Conservation (phyloP, 1,140 invertebrate genomes). For the Arion vulgaris region DNA sequence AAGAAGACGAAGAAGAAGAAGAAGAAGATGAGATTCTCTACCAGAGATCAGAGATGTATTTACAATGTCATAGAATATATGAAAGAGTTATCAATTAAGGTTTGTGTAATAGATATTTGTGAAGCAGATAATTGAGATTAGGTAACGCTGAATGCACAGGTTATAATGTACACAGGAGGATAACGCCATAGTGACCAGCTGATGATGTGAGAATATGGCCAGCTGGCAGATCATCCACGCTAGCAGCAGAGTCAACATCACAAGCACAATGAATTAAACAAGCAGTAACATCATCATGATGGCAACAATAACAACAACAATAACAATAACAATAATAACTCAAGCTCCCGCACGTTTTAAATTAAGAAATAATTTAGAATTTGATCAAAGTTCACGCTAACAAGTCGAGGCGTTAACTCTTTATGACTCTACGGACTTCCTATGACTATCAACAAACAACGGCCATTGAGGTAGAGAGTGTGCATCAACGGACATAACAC, state of each 20-base stretch:
- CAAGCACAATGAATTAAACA: background rate
- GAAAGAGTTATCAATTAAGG: too few species aligned
- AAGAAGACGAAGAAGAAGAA: too few species aligned
- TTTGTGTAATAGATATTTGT: too few species aligned
- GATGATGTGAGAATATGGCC: too few species aligned
- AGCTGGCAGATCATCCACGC: too few species aligned
- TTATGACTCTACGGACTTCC: background rate
- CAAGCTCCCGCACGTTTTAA: background rate
- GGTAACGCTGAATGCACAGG: too few species aligned
- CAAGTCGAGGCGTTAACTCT: background rate
- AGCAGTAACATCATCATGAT: background rate
- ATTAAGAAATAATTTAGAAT: conserved; percentile 15
- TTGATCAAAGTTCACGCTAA: background rate
- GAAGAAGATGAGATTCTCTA: too few species aligned
- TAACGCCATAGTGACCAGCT: too few species aligned
- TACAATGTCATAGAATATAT: too few species aligned
- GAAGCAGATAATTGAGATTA: too few species aligned
- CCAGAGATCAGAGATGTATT: too few species aligned
- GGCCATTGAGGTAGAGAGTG: background rate
- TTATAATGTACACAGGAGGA: too few species aligned
- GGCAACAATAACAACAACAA: background rate
- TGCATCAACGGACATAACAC: background rate
- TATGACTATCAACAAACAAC: background rate
- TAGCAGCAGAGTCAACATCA: background rate
- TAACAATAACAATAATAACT: background rate